Evolutionary conservation across 2,888 invertebrate species (phyloP).

Genomic region (Sminthurinus aureus): DNA sequence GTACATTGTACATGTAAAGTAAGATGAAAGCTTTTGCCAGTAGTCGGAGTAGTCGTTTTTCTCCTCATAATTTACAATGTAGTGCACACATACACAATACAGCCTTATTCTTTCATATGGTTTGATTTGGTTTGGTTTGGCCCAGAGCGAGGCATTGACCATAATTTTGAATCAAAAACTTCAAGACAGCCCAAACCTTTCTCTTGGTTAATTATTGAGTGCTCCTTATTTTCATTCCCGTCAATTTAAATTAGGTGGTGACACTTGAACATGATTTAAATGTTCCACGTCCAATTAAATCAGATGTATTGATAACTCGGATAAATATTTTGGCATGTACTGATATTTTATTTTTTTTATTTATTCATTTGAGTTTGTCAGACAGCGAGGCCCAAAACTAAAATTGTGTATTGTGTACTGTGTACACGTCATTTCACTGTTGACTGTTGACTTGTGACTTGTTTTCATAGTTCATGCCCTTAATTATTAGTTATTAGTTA

Average conservation of each 20-base stretch:
- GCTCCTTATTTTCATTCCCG: neutral
- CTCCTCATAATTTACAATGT: too few relatives aligned
- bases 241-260: neutral
- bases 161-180: neutral
- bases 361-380: too few relatives aligned
- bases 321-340: neutral
- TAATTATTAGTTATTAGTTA: too few relatives aligned
- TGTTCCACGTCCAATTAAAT: neutral
- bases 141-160: neutral
- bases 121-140: neutral
- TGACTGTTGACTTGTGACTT: neutral
- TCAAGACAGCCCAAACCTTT: neutral
- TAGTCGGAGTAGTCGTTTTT: too few relatives aligned
- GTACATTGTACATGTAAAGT: too few relatives aligned
- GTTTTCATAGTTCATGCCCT: too few relatives aligned
- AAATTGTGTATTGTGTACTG: too few relatives aligned
- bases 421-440: neutral
- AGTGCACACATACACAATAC: too few relatives aligned
- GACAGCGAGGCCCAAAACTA: too few relatives aligned
- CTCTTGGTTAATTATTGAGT: neutral
- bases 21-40: too few relatives aligned
- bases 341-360: too few relatives aligned
- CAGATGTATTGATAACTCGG: neutral
- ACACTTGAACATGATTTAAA: neutral
- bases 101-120: too few relatives aligned